Evolutionary conservation across 2,888 invertebrate species (phyloP).

Genomic region (Ceraclea dissimilis): DNA sequence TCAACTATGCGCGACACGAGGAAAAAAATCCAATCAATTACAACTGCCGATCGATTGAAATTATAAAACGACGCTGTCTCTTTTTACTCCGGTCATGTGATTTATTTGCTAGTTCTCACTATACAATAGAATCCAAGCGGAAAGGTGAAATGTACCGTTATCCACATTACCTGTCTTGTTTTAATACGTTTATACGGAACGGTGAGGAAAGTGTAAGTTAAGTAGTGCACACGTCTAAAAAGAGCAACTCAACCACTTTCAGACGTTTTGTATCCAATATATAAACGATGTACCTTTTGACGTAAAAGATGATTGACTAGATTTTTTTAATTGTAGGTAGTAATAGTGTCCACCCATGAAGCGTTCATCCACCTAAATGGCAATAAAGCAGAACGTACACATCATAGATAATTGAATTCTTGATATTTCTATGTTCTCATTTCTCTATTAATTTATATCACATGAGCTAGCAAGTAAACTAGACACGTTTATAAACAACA

Average conservation of each 20-base stretch:
- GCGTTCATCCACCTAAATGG: conserved; percentile 4
- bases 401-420: background rate
- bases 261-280: background rate
- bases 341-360: background rate
- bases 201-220: conserved; percentile 2
- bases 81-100: background rate
- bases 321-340: background rate
- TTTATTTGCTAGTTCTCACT: background rate
- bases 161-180: conserved; percentile 12
- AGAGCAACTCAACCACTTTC: background rate
- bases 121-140: conserved; percentile 3
- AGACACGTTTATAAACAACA: too few relatives aligned
- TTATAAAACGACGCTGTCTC: background rate
- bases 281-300: background rate
- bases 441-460: background rate
- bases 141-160: conserved; percentile 14
- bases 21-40: background rate
- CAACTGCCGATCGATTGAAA: background rate
- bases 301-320: background rate
- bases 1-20: background rate
- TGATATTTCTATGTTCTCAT: background rate
- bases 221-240: background rate
- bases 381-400: conserved; percentile 6
- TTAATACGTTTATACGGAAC: background rate
- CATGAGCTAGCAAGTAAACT: too few relatives aligned